Percentiles rank a stretch among this genome's conserved stretches.
These are phyloP conservation scores for Diadromus collaris DNA, from an alignment of 2,888 invertebrate genomes.

Conservation along the genomic window DNA sequence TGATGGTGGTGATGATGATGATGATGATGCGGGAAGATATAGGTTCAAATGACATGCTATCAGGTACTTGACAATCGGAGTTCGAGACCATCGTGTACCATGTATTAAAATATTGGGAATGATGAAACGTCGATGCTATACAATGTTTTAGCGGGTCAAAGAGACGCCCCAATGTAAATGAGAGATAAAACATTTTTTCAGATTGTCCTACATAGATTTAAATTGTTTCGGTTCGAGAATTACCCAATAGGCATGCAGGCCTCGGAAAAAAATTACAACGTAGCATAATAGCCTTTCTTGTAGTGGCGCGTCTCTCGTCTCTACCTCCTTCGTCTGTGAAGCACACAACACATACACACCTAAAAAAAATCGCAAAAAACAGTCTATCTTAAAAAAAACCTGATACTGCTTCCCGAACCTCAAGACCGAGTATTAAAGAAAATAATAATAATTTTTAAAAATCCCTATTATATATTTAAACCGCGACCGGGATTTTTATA, in stretches of 20 bases:
- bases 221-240: neutral
- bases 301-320: slow-evolving; percentile 20
- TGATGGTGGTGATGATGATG: neutral
- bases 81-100: slow-evolving; percentile 31
- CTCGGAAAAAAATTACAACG: neutral
- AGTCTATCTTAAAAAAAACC: neutral
- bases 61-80: slow-evolving; percentile 51
- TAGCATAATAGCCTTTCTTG: neutral
- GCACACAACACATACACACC: slow-evolving; percentile 3
- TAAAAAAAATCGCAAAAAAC: slow-evolving; percentile 27
- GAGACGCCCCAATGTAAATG: slow-evolving; percentile 1
- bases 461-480: slow-evolving; percentile 28
- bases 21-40: neutral
- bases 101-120: slow-evolving; percentile 21
- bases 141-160: neutral
- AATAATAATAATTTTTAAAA: neutral
- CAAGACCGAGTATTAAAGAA: slow-evolving; percentile 4
- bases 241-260: neutral
- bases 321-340: slow-evolving; percentile 13
- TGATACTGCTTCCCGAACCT: neutral
- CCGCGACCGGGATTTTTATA: slow-evolving; percentile 68
- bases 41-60: slow-evolving; percentile 24
- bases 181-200: neutral
- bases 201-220: neutral
- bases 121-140: slow-evolving; percentile 11